Base-by-base conservation (phyloP, 2,888 invertebrate species). In the Corythucha ciliata region DNA sequence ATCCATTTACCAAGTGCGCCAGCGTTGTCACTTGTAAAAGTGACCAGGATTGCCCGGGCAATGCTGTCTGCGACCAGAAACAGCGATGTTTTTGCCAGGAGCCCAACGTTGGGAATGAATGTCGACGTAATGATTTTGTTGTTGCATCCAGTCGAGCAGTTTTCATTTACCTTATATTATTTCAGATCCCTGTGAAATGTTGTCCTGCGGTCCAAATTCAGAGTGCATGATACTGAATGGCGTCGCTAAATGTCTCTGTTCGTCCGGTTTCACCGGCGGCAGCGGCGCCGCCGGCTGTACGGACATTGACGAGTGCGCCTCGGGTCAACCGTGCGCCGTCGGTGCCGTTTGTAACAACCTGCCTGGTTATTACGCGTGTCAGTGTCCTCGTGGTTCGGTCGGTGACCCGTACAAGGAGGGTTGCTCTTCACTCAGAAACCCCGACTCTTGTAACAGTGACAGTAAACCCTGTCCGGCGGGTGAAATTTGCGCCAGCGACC, bases 301-400 rank as follows among this genome's bases (percentile, higher is more conserved):
- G 64, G 94, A 93, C 68, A 79, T 93, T 55, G 81, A 94, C 66
- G 93, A 93, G 70, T 94, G 94, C 65, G 73, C 75, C 2, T 75
- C 74, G 41, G 68, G 68, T 42, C 84, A 80, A 66, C 85, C 88
- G 4, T 94, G 94, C 66, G 83, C 85, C 26, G 63, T 73, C 2
- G 87, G 88, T 54, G 91, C 91, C 1, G 78, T 91, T 47, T 94
- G 94, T 65, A 81, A 83, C 67, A 94, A 94, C 67, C 79, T 84
- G 56, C 83, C 84, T 0, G 93, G 93, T 6, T 75, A 79, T 25
- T 94, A 81, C 65, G 77, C 81, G 32, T 94, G 94, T 63, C 84
- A 89, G 65, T 92, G 92, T 67, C 89, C 91, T 0, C 79, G 83
- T 26, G 85, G 83, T 37, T 81, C 82, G 4, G n/a, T 74, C 29